A percentile compares a stretch with the other conserved stretches of the same genome.
These are phyloP conservation scores for Cyprinodon variegatus DNA, from an alignment of 2,113 vertebrate species.

Conservation along the genomic window DNA sequence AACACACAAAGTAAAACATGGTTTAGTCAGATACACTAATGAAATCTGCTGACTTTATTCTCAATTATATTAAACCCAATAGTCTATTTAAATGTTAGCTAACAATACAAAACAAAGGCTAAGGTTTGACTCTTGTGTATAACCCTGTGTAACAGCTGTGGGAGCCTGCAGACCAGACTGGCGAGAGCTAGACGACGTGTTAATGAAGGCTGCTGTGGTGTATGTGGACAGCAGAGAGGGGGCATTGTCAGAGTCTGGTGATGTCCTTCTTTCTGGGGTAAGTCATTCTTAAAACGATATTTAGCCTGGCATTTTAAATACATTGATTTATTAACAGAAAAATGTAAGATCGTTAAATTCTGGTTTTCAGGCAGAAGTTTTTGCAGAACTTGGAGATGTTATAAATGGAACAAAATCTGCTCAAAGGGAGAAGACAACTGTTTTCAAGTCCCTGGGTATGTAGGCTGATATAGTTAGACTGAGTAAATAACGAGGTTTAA, in stretches of 20 bases:
- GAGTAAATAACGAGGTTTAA: background rate
- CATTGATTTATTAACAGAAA: background rate
- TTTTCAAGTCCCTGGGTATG: constrained; percentile 95
- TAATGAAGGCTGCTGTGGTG: constrained; percentile 88
- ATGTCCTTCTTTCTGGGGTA: constrained; percentile 91
- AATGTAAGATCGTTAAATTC: background rate
- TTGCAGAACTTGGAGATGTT: constrained; percentile 93
- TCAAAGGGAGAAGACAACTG: constrained; percentile 87
- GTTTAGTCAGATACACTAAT: too few species aligned
- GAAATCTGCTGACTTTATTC: too few species aligned
- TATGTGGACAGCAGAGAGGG: constrained; percentile 92
- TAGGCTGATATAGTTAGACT: background rate
- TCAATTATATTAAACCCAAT: too few species aligned
- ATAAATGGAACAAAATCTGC: constrained; percentile 87
- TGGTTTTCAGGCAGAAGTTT: constrained; percentile 85
- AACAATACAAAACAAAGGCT: too few species aligned
- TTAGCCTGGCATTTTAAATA: background rate
- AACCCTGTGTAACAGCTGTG: constrained; percentile 77
- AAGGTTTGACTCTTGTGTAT: background rate
- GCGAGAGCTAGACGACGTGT: constrained; percentile 89
- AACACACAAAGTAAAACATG: too few species aligned
- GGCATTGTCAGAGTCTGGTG: constrained; percentile 87
- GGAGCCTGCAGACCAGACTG: constrained; percentile 93
- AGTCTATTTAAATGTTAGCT: too few species aligned
- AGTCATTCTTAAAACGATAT: background rate